Evolutionary conservation across 2,888 invertebrate genomes (phyloP), one percentile per base, ranked within the genome.

Genomic region (Rhodophaea formosa): DNA sequence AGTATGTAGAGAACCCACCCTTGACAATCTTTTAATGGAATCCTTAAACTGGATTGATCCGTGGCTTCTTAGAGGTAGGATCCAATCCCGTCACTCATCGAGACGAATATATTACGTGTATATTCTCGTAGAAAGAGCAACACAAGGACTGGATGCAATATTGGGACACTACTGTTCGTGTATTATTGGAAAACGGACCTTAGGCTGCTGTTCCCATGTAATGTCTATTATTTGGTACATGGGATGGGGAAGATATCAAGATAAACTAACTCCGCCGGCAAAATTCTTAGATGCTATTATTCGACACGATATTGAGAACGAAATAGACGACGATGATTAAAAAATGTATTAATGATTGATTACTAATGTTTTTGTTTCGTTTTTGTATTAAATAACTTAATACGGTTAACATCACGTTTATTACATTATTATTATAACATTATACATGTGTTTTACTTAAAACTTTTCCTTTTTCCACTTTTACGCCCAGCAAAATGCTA

Each of bases 1-100:
- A 39, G 3, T 56, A 16, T 49, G n/a, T 39, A 0, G 16, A 35
- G 51, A 51, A 35, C 51, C 51, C 51, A 29, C 23, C n/a, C 17
- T 43, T n/a, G 42, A 53, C 16, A 8, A 45, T 17, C 16, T 45
- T 45, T 17, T 7, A n/a, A 17, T 17, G 16, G 45, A 45, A 45
- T 45, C 45, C 1, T 17, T 44, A 44, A 17, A 45, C 17, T 45
- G 45, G 16, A 8, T 17, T 45, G 45, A 45, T 17, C 45, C 45
- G 16, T 45, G 17, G 45, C 45, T 45, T 17, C 17, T 45, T 17
- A 45, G 45, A 45, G 17, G 45, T 17, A 45, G 15, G 45, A 45
- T 45, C 17, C 17, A 45, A 45, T 45, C 45, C 16, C 45, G 45
- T 16, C 45, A 45, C 8, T 8, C 17, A 8, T 45, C 45, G 16